Percentiles rank a stretch among this genome's conserved stretches.
These are phyloP conservation scores for Dryoscopus gambensis DNA, from an alignment of 2,113 vertebrate genomes.

Conservation along the genomic window DNA sequence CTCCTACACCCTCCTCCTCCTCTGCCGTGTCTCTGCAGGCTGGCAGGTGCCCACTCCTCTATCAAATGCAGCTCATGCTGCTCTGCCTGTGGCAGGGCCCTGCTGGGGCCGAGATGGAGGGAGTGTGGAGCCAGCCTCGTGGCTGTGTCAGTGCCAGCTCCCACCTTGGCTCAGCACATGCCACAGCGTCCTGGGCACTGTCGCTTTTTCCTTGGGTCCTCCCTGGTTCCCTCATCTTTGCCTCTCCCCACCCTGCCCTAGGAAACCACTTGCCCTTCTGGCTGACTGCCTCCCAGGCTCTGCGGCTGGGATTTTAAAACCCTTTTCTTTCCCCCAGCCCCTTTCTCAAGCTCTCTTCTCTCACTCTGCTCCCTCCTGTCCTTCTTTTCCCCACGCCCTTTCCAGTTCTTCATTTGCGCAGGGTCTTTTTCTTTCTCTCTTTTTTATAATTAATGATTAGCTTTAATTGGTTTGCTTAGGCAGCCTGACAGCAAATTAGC, in stretches of 20 bases:
- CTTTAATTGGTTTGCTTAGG: constrained; percentile 86
- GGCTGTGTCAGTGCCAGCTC: neutral
- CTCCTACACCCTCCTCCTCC: neutral
- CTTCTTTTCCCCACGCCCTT: neutral
- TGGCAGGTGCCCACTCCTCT: neutral
- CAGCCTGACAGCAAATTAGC: constrained; percentile 77
- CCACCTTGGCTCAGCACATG: accelerated
- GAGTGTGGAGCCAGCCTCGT: accelerated
- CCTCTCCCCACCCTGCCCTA: neutral
- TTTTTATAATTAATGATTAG: constrained; percentile 89
- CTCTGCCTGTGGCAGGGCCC: neutral
- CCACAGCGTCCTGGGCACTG: neutral
- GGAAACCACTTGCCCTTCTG: neutral
- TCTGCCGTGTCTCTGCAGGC: neutral
- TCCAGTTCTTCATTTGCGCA: neutral
- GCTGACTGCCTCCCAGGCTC: neutral
- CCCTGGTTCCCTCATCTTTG: neutral
- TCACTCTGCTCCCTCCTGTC: neutral
- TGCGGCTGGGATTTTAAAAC: neutral
- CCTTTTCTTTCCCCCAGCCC: neutral
- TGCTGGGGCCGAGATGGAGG: neutral
- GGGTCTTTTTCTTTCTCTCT: constrained; percentile 47
- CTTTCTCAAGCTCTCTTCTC: neutral
- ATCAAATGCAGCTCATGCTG: accelerated
- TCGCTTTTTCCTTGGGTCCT: neutral